phyloP scores from a whole-genome alignment of 2,113 vertebrate genomes.

The Spermophilus dauricus region DNA sequence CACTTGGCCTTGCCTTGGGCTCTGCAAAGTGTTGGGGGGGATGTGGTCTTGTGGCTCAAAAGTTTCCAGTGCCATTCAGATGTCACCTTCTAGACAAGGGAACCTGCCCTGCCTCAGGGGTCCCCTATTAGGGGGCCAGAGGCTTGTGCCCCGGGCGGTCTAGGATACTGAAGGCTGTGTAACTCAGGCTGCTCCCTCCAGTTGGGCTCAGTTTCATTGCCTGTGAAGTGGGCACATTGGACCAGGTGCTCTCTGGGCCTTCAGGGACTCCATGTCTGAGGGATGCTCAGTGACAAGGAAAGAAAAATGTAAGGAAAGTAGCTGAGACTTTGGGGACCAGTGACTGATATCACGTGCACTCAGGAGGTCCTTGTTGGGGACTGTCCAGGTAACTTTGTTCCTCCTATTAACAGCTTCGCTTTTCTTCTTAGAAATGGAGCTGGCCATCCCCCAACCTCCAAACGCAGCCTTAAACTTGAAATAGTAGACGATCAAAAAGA shows the following conservation, averaged over 20 bases:
- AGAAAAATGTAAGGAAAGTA: not conserved
- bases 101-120: not conserved
- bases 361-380: not conserved
- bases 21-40: not conserved
- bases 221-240: not conserved
- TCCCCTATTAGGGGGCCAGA: accelerated
- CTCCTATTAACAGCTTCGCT: not conserved
- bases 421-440: not conserved
- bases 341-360: accelerated
- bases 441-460: not conserved
- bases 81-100: not conserved
- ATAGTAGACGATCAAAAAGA: not conserved
- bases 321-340: not conserved
- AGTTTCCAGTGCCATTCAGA: not conserved
- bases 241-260: not conserved
- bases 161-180: not conserved
- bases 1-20: conserved; percentile 20
- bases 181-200: not conserved
- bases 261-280: not conserved
- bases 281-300: not conserved
- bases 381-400: not conserved
- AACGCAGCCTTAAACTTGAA: not conserved
- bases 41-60: not conserved
- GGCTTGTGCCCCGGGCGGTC: not conserved
- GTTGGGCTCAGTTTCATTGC: not conserved